A percentile compares a stretch with the other conserved stretches of the same genome.
Conservation (phyloP, 1,140 invertebrate species). For the Branchinecta lynchi region DNA sequence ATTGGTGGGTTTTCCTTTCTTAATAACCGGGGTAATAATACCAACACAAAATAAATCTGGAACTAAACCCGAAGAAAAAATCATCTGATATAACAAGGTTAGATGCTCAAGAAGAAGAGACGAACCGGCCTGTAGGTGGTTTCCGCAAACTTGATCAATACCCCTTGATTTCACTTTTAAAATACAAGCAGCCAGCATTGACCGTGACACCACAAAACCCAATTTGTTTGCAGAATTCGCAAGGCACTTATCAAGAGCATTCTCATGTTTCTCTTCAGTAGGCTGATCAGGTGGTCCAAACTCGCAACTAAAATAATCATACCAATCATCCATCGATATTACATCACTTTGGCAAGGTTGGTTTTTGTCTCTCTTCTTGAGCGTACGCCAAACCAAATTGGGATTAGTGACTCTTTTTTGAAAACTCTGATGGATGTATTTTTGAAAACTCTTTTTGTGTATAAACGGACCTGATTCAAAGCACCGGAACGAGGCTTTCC, state of each 20-base stretch:
- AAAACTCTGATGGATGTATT: no score
- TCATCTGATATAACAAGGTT: no score
- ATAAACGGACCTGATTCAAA: no score
- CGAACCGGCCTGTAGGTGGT: background rate
- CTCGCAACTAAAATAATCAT: conserved; percentile 7
- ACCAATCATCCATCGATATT: background rate
- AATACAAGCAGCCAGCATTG: background rate
- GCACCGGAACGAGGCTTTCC: no score
- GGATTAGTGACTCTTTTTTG: background rate
- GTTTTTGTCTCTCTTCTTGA: conserved; percentile 7
- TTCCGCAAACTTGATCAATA: background rate
- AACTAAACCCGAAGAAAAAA: no score
- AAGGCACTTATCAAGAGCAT: conserved; percentile 7
- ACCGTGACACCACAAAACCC: conserved; percentile 2
- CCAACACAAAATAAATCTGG: no score
- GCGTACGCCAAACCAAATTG: conserved; percentile 2
- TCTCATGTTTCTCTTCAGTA: conserved; percentile 6
- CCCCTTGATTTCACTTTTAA: conserved; percentile 8
- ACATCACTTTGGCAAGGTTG: conserved; percentile 1
- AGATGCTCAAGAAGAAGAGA: conserved; percentile 8
- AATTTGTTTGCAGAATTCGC: background rate
- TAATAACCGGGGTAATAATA: no score
- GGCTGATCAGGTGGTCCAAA: conserved; percentile 8
- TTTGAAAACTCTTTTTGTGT: no score
- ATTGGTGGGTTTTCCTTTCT: no score